Conservation (phyloP, 2,113 vertebrate genomes). For the Psephotus haematonotus region DNA sequence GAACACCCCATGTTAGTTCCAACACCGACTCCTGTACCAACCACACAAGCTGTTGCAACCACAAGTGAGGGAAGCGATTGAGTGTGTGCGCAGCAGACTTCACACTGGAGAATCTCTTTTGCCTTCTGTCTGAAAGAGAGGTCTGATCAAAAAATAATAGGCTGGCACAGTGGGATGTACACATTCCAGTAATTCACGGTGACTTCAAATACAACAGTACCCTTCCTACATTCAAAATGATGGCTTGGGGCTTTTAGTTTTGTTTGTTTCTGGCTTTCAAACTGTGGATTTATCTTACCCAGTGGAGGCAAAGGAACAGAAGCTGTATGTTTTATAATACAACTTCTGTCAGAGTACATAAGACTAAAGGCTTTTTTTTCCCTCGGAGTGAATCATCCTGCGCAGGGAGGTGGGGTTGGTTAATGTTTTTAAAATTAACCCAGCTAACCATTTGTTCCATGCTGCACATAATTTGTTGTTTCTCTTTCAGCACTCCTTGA, state of each 20-base stretch:
- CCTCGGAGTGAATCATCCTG: background rate
- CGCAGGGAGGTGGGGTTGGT: background rate
- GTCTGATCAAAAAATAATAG: background rate
- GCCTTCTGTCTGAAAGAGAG: background rate
- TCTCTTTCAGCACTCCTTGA: background rate
- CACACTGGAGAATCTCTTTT: background rate
- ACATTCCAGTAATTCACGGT: background rate
- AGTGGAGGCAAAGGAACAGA: background rate
- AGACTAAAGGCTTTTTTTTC: background rate
- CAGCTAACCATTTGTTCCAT: background rate
- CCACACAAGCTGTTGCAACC: background rate
- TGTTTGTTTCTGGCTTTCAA: slow-evolving; percentile 23
- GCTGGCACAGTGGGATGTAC: background rate
- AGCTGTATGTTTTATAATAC: background rate
- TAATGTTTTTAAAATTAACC: slow-evolving; percentile 14
- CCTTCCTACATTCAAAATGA: background rate
- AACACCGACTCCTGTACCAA: background rate
- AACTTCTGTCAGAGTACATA: background rate
- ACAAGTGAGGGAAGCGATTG: background rate
- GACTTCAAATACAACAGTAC: background rate
- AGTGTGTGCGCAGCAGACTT: background rate
- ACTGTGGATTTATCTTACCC: background rate
- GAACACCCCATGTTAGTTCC: rapidly evolving
- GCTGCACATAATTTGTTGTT: background rate
- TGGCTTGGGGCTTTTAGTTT: background rate